A percentile compares a stretch with the other conserved stretches of the same genome.
phyloP scores from a whole-genome alignment of 2,797 vertebrate genomes.

The Chaenodraco wilsoni region DNA sequence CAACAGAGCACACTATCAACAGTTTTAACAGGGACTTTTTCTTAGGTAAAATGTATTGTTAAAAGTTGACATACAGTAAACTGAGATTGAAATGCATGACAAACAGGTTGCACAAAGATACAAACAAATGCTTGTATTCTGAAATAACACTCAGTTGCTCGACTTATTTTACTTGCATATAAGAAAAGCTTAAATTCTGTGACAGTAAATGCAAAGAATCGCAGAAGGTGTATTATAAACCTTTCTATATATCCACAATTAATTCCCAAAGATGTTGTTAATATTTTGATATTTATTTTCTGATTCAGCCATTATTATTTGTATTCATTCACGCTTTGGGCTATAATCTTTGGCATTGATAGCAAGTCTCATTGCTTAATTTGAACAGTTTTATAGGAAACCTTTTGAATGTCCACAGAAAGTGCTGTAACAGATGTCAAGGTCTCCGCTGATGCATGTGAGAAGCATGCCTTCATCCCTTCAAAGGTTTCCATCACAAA shows the following conservation, averaged over 20 bases:
- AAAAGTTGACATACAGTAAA: not conserved
- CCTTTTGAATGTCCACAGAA: conserved; percentile 31
- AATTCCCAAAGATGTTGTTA: not conserved
- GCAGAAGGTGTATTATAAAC: not conserved
- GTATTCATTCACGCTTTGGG: not conserved
- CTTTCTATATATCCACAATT: not conserved
- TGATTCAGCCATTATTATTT: not conserved
- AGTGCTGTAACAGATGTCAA: conserved; percentile 60
- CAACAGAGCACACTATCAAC: not conserved
- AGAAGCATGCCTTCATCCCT: conserved; percentile 66
- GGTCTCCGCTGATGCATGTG: conserved; percentile 57
- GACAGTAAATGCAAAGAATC: not conserved
- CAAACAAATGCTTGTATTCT: not conserved
- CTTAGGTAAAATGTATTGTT: too few relatives aligned
- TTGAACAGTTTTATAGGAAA: conserved; percentile 5
- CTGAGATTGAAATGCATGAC: not conserved
- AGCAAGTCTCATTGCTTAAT: conserved; percentile 1
- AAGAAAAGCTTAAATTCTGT: not conserved
- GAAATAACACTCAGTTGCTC: not conserved
- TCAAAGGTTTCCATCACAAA: conserved; percentile 78
- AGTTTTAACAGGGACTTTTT: not conserved
- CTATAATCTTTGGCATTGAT: not conserved
- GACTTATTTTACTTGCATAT: not conserved
- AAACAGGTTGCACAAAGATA: not conserved
- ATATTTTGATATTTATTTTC: conserved; percentile 2